Conservation (phyloP, 2,113 vertebrate species). For the Cryptomyrus ogoouensis region DNA sequence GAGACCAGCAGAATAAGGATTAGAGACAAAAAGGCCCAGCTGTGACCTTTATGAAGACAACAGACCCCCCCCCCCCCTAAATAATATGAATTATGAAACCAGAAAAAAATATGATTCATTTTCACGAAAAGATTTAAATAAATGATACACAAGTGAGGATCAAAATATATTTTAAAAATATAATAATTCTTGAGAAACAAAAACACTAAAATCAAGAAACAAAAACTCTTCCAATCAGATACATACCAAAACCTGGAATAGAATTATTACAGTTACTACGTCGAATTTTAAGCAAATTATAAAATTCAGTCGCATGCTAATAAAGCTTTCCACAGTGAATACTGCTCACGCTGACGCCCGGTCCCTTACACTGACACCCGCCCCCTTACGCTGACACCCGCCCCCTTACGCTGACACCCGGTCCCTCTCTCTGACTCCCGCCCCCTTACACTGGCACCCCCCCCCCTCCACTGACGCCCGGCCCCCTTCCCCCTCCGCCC, state of each 20-base stretch:
- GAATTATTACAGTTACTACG: background rate
- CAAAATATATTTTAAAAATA: background rate
- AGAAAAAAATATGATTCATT: background rate
- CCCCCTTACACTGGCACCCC: no score
- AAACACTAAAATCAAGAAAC: background rate
- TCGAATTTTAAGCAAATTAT: background rate
- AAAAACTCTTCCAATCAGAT: background rate
- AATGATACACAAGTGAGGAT: background rate
- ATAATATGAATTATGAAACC: background rate
- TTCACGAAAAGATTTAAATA: background rate
- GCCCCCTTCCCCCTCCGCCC: no score
- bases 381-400: no score
- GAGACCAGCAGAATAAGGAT: background rate
- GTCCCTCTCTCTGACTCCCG: rapidly evolving
- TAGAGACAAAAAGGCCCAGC: background rate
- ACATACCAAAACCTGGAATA: background rate
- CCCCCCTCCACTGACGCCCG: no score
- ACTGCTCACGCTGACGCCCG: background rate
- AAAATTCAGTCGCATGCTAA: background rate
- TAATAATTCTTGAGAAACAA: background rate
- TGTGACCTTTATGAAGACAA: background rate
- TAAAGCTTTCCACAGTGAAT: background rate
- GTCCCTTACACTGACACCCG: background rate
- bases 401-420: no score
- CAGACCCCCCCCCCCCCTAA: background rate